Evolutionary conservation across 1,140 invertebrate genomes (phyloP).

Genomic region (Pentalonia nigronervosa): DNA sequence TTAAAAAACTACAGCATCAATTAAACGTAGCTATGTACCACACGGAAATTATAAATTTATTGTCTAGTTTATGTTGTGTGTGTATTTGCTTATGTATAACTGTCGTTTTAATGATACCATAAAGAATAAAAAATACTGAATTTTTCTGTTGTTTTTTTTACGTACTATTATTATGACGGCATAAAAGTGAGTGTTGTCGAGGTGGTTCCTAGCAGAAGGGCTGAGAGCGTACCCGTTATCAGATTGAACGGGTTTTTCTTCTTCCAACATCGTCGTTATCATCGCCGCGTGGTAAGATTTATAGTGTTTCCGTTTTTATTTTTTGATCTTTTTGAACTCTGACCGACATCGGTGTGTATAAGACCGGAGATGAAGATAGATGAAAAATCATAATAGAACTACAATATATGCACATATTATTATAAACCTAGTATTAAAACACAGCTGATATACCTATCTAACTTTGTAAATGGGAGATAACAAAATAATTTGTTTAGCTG

Average conservation of each 20-base stretch:
- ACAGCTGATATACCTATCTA: neutral
- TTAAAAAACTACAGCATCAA: constrained; percentile 10
- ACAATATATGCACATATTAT: neutral
- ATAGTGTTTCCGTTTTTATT: constrained; percentile 20
- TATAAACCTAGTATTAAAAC: neutral
- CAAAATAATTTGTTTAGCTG: neutral
- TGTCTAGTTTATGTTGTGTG: neutral
- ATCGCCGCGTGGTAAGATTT: constrained; percentile 13
- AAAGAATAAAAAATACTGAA: constrained; percentile 12
- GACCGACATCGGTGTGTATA: constrained; percentile 16
- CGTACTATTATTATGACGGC: neutral
- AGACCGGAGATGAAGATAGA: neutral
- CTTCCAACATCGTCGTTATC: constrained; percentile 24
- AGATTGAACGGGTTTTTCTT: constrained; percentile 43
- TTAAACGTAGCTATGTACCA: neutral
- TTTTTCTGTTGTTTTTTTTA: constrained; percentile 20
- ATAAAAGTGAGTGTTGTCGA: neutral
- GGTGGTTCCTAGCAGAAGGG: constrained; percentile 7
- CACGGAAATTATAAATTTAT: constrained; percentile 3
- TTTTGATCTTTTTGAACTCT: constrained; percentile 41
- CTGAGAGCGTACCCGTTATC: constrained; percentile 10
- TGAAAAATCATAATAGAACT: constrained; percentile 5
- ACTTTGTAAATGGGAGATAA: neutral
- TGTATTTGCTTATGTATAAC: neutral
- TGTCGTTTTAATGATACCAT: constrained; percentile 27